Evolutionary conservation across 2,113 vertebrate species (phyloP).

Genomic region (Campylomormyrus tamandua): DNA sequence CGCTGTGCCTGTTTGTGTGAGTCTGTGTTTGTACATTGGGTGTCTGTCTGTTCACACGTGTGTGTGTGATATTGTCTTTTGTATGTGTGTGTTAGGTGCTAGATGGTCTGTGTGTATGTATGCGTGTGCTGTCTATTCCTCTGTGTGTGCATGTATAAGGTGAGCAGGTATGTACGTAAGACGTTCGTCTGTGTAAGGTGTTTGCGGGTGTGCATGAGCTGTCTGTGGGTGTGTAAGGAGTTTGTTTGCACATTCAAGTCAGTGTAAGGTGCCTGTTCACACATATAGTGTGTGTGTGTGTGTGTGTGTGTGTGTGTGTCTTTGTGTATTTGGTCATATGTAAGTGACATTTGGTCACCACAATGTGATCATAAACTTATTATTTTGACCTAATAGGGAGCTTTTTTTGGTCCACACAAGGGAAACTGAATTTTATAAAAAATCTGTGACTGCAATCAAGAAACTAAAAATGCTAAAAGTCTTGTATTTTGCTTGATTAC

Average conservation of each 20-base stretch:
- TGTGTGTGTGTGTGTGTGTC: neutral
- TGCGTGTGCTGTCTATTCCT: neutral
- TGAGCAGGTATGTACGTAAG: neutral
- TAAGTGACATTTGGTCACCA: neutral
- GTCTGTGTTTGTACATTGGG: neutral
- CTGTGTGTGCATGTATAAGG: neutral
- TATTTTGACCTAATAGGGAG: neutral
- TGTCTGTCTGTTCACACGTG: neutral
- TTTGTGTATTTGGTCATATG: neutral
- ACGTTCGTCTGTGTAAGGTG: neutral
- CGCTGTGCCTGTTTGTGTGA: neutral
- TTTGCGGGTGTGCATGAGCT: neutral
- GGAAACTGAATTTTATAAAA: neutral
- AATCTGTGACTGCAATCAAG: neutral
- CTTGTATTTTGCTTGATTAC: neutral
- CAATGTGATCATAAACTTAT: neutral
- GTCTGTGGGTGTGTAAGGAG: neutral
- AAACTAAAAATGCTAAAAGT: neutral
- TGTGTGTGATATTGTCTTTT: neutral
- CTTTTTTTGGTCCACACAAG: neutral
- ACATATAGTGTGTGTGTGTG: neutral
- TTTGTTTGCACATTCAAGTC: neutral
- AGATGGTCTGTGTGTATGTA: neutral
- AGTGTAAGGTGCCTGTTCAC: neutral
- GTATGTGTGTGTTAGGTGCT: neutral